Base-by-base conservation (phyloP, 2,888 invertebrate species). In the Allacma fusca region DNA sequence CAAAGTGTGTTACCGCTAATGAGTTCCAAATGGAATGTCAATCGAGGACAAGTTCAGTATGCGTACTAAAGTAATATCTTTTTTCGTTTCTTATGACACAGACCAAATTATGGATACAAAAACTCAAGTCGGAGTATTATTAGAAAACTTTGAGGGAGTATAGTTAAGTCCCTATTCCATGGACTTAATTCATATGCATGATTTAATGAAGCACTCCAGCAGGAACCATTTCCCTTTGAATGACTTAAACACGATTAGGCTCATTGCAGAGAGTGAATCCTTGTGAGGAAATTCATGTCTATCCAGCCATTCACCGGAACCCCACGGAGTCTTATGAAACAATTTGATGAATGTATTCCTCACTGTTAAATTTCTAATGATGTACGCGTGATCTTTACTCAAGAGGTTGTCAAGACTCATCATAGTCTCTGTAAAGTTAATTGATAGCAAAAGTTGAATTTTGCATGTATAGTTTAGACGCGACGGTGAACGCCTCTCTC, bases 151-250 rank as follows among this genome's bases (percentile, higher is more conserved):
- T 50, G 16, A 19, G 50, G 5, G 9, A 34, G 34, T 34, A 34
- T 34, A 34, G 34, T 34, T 34, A n/a, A n/a, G n/a, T n/a, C n/a
- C n/a, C n/a, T 34, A 4, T 34, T 34, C 34, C 34, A 34, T 34
- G 4, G 34, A 34, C 50, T 50, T 50, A 50, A 9, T 50, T 50
- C 50, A 9, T 50, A 50, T 50, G 50, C 50, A 50, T 50, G 50
- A 50, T 50, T 50, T 50, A 50, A 50, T 50, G 50, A 50, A 50
- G 50, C 50, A 50, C 50, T 50, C n/a, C 50, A 50, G 50, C 19
- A 40, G 50, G 16, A 50, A 34, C 34, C 34, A 34, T 34, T 34
- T 34, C 34, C n/a, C 34, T 34, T 34, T 4, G 34, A 34, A 34
- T 34, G 9, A 34, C 34, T 34, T 34, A 34, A 34, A 9, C 4